These are phyloP conservation scores for Cephalopachus bancanus DNA, from an alignment of 2,797 vertebrate genomes.

Conservation along the genomic window DNA sequence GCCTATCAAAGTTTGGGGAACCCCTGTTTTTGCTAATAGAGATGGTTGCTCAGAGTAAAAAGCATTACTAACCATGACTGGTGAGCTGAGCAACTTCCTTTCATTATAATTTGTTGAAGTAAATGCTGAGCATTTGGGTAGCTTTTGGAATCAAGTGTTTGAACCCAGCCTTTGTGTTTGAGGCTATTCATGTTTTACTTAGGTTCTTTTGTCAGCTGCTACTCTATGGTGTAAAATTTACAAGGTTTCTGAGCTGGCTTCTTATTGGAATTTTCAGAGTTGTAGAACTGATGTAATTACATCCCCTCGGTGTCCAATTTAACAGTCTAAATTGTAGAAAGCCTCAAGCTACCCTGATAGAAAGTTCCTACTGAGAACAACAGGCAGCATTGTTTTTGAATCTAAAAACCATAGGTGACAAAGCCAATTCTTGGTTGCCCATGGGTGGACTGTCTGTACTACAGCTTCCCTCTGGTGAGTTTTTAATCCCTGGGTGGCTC, in stretches of 20 bases:
- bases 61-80: neutral
- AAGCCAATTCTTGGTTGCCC: conserved; percentile 5
- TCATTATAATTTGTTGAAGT: neutral
- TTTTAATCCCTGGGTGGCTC: conserved; percentile 5
- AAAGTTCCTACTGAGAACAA: conserved; percentile 28
- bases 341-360: conserved; percentile 19
- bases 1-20: neutral
- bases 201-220: neutral
- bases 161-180: neutral
- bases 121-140: neutral
- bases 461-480: neutral
- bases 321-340: conserved; percentile 29
- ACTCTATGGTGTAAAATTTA: neutral
- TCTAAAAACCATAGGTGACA: neutral
- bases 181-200: conserved; percentile 39
- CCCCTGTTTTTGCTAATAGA: neutral
- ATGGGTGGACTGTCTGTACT: neutral
- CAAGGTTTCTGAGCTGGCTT: conserved; percentile 4
- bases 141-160: neutral
- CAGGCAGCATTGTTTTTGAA: neutral
- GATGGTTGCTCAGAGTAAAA: neutral
- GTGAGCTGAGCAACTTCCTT: neutral
- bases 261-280: conserved; percentile 46
- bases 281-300: conserved; percentile 45
- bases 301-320: neutral